Evolutionary conservation across 2,888 invertebrate species (phyloP).

Genomic region (Hoplodrina ambigua): DNA sequence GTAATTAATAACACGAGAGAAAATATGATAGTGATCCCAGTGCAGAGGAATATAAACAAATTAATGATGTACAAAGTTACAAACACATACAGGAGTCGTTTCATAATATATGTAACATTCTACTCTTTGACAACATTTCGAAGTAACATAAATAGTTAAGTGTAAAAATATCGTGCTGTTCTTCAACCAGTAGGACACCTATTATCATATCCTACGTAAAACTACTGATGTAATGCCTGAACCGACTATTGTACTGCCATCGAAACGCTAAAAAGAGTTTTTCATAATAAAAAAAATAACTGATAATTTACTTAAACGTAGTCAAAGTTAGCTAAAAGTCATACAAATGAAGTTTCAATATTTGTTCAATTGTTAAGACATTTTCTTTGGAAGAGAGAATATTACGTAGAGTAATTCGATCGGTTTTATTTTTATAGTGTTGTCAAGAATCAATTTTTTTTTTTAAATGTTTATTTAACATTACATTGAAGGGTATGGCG

Average conservation of each 20-base stretch:
- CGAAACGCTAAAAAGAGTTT: no score
- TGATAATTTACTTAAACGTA: neutral
- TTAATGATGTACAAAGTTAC: neutral
- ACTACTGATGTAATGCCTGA: no score
- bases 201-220: no score
- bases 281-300: neutral
- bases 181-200: no score
- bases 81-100: neutral
- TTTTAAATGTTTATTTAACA: neutral
- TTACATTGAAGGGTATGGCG: neutral
- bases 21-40: neutral
- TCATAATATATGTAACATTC: neutral
- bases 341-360: constrained; percentile 13
- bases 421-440: no score
- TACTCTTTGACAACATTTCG: neutral
- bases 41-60: neutral
- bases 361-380: neutral
- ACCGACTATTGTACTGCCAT: no score
- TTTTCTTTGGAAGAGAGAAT: neutral
- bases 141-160: neutral
- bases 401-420: neutral
- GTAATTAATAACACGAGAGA: neutral
- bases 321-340: constrained; percentile 19
- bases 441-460: neutral
- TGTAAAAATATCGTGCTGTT: neutral